Evolutionary conservation across 1,140 invertebrate species (phyloP), one percentile per base, ranked within the genome.

Genomic region (Drosophila lacteicornis): DNA sequence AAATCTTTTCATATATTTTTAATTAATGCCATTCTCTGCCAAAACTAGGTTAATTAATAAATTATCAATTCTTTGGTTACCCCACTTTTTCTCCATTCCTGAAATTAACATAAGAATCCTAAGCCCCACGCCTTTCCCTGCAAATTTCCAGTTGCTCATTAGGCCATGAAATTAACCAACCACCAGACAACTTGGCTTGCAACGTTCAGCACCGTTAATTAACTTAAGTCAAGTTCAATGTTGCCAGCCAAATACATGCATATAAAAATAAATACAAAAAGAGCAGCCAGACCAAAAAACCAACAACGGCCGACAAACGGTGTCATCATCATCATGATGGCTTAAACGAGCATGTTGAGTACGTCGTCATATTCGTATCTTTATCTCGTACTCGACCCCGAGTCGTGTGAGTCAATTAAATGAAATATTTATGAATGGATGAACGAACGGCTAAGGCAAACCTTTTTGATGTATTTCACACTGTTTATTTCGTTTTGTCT

Each of bases 341-440:
- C 63, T 70, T 45, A 79, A 62, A 78, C 73, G 80, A 83, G 75
- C 74, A 58, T 40, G 60, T 75, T 65, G 61, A 67, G 67, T 67
- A 78, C 76, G 69, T 51, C 69, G 22, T 75, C 75, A 50, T 61
- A 75, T 75, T 69, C 68, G 75, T 79, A 76, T 76, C 79, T 79
- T 71, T 80, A 57, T 67, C 62, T 67, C 53, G 73, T 38, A 76
- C 75, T 60, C 55, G 74, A 78, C 46, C 50, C 69, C 67, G 19
- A 75, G 70, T 81, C 81, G 81, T 84, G 78, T 73, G 82, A 84
- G 82, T 84, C 82, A 84, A 85, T 84, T 84, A 84, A 78, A 85
- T 85, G 68, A 85, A 67, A 85, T 85, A 86, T 85, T 85, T 85
- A 85, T 85, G 82, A 84, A 82, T 82, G 75, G 56, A 68, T 68